Conservation (phyloP, 2,888 invertebrate species). For the Ashinkailepas kermadecensis region DNA sequence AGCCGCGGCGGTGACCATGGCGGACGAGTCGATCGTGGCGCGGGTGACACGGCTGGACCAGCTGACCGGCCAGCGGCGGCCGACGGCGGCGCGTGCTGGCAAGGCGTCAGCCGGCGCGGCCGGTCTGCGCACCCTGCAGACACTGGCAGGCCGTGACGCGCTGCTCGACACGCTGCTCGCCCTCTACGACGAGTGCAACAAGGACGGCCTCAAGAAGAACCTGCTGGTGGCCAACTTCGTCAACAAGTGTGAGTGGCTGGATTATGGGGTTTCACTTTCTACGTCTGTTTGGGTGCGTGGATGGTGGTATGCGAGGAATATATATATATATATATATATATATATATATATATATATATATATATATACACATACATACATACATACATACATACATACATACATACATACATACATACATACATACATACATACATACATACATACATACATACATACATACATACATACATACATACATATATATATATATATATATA, state of each 20-base stretch:
- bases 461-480: too few relatives aligned
- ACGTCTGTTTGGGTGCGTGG: too few relatives aligned
- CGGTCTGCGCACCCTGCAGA: neutral
- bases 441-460: too few relatives aligned
- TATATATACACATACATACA: too few relatives aligned
- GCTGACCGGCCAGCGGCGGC: neutral
- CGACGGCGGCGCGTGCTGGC: neutral
- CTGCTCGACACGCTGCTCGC: constrained; percentile 33
- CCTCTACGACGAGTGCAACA: constrained; percentile 34
- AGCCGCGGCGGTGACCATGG: neutral
- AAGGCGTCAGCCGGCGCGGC: neutral
- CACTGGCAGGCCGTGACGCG: constrained; percentile 30
- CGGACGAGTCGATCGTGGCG: neutral
- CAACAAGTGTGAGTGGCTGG: constrained; percentile 29
- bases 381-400: too few relatives aligned
- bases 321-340: too few relatives aligned
- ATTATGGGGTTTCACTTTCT: too few relatives aligned
- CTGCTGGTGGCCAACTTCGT: constrained; percentile 28
- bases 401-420: too few relatives aligned
- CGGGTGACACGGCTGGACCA: neutral
- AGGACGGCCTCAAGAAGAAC: constrained; percentile 31
- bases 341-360: too few relatives aligned
- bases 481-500: too few relatives aligned
- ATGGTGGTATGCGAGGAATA: too few relatives aligned
- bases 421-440: too few relatives aligned